Percentiles rank a stretch among this genome's conserved stretches.
Conservation (phyloP, 2,113 vertebrate species). For the Pterocles burchelli region DNA sequence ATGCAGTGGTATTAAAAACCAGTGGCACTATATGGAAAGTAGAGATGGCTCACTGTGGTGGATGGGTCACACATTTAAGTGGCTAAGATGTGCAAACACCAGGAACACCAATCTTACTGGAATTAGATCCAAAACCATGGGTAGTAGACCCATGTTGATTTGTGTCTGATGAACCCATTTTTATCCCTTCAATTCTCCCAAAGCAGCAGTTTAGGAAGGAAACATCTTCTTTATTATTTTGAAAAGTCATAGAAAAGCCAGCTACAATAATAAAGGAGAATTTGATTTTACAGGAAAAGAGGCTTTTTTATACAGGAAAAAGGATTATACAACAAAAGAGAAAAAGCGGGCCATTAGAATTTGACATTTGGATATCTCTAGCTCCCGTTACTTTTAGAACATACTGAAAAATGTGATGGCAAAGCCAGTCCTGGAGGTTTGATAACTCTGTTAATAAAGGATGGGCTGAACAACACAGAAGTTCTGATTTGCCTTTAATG, state of each 20-base stretch:
- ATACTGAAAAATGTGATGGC: accelerated
- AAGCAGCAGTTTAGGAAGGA: background rate
- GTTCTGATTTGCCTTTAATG: background rate
- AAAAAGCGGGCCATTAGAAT: background rate
- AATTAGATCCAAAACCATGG: background rate
- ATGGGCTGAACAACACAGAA: background rate
- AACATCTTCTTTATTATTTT: background rate
- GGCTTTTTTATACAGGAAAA: background rate
- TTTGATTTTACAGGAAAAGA: background rate
- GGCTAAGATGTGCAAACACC: background rate
- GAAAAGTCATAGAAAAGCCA: background rate
- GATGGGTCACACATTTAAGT: background rate
- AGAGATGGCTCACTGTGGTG: background rate
- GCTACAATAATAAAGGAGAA: background rate
- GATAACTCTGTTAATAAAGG: background rate
- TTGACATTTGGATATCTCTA: background rate
- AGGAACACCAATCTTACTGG: background rate
- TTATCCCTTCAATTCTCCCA: background rate
- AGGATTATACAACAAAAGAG: background rate
- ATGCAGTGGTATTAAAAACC: background rate
- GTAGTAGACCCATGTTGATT: background rate
- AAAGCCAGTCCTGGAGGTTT: background rate
- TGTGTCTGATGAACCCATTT: background rate
- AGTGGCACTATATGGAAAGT: background rate
- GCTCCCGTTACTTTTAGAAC: background rate